phyloP scores from a whole-genome alignment of 2,113 vertebrate species.

The Ictalurus furcatus region DNA sequence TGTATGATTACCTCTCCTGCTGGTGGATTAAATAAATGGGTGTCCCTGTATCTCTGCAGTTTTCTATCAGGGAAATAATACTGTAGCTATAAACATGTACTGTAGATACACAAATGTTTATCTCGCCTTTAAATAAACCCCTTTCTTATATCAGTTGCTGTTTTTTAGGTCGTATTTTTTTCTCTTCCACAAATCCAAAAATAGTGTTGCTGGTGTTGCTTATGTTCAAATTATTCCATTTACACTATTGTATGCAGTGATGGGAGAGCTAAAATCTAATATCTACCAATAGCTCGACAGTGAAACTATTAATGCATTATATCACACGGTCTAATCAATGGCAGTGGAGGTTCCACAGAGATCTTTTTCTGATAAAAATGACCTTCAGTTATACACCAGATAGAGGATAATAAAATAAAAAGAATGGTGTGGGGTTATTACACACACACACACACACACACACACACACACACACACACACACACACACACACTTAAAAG shows the following conservation, averaged over 20 bases:
- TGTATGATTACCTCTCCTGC: conserved; percentile 40
- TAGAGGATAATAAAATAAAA: not conserved
- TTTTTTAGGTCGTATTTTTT: conserved; percentile 48
- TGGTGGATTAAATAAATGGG: conserved; percentile 37
- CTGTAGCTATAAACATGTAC: conserved; percentile 52
- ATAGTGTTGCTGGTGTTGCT: not conserved
- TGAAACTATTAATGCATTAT: not conserved
- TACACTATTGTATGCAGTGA: not conserved
- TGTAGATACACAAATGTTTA: conserved; percentile 49
- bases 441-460: not conserved
- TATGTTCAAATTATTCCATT: not conserved
- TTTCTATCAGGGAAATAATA: conserved; percentile 55
- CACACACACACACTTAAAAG: not conserved
- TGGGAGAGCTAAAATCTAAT: not conserved
- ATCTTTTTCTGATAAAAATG: not conserved
- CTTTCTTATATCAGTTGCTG: conserved; percentile 47
- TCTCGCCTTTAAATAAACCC: conserved; percentile 44
- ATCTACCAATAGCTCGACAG: not conserved
- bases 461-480: too few species aligned
- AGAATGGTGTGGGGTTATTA: not conserved
- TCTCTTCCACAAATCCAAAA: conserved; percentile 51
- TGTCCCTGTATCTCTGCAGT: conserved; percentile 43
- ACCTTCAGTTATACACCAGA: not conserved
- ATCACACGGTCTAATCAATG: not conserved
- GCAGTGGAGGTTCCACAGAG: not conserved